Conservation (phyloP, 2,888 invertebrate genomes). For the Oasisia sp. region DNA sequence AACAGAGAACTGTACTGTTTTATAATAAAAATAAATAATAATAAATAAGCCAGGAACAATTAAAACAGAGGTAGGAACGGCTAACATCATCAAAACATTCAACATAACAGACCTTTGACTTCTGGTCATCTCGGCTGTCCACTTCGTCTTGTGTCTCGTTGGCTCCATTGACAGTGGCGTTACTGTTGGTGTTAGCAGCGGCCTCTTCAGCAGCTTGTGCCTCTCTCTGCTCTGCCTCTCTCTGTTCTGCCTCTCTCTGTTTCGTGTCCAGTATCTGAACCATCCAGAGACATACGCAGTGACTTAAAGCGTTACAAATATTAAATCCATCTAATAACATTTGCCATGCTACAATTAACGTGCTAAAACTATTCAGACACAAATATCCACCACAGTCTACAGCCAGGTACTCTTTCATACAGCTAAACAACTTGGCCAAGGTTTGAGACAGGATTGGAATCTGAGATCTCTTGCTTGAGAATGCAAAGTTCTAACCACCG, state of each 20-base stretch:
- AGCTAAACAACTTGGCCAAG: too few relatives aligned
- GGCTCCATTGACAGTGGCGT: not conserved
- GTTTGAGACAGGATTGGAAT: too few relatives aligned
- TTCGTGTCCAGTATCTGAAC: not conserved
- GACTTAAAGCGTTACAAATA: not conserved
- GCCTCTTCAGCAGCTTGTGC: conserved; percentile 1
- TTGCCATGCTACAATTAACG: not conserved
- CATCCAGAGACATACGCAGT: not conserved
- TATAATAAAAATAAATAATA: not conserved
- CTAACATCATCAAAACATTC: not conserved
- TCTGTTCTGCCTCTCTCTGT: conserved; percentile 30
- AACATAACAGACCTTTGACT: conserved; percentile 17
- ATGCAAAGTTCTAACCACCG: too few relatives aligned
- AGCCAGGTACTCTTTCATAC: too few relatives aligned
- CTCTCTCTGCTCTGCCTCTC: conserved; percentile 25
- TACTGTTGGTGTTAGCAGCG: not conserved
- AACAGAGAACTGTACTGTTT: not conserved
- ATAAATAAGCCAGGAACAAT: not conserved
- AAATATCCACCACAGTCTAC: too few relatives aligned
- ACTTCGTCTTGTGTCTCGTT: not conserved
- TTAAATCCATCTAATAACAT: not conserved
- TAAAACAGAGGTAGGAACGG: not conserved
- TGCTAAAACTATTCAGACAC: too few relatives aligned
- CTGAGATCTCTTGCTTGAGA: too few relatives aligned
- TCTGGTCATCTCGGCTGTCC: conserved; percentile 19